Percentiles rank a stretch among this genome's conserved stretches.
These are phyloP conservation scores for Poeciliopsis retropinna DNA, from an alignment of 2,113 vertebrate genomes.

Conservation along the genomic window DNA sequence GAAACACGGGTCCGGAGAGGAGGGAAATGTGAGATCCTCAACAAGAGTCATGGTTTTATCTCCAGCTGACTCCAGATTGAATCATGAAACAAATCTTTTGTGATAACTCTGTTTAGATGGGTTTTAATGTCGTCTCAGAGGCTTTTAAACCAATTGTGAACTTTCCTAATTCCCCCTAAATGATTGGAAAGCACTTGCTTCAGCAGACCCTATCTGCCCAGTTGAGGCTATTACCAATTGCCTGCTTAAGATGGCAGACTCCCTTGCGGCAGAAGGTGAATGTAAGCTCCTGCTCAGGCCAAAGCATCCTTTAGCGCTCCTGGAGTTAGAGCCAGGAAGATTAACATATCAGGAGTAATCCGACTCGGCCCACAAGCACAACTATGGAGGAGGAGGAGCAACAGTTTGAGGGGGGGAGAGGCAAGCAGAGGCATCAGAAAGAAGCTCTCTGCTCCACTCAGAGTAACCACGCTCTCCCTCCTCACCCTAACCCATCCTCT, in stretches of 20 bases:
- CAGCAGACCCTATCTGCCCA: conserved; percentile 52
- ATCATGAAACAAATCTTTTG: conserved; percentile 53
- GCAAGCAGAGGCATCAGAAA: conserved; percentile 66
- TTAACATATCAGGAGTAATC: conserved; percentile 83
- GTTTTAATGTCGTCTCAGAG: conserved; percentile 49
- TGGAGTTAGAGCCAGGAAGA: conserved; percentile 72
- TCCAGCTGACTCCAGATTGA: conserved; percentile 45
- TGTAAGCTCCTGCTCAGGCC: conserved; percentile 71
- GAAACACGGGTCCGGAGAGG: conserved; percentile 58
- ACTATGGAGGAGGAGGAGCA: conserved; percentile 76
- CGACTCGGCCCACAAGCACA: conserved; percentile 76
- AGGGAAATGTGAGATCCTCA: conserved; percentile 57
- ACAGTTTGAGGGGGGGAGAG: conserved; percentile 67
- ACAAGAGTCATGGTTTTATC: conserved; percentile 65
- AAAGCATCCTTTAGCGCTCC: conserved; percentile 76
- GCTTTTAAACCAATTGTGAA: conserved; percentile 64
- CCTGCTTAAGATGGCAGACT: conserved; percentile 62
- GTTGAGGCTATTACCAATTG: conserved; percentile 53
- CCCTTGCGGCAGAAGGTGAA: conserved; percentile 70
- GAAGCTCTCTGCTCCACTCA: conserved; percentile 67
- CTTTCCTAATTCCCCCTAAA: conserved; percentile 67
- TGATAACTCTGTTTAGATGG: conserved; percentile 54
- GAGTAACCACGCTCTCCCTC: conserved; percentile 64
- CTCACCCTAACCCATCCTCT: conserved; percentile 67
- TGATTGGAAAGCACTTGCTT: conserved; percentile 57